Evolutionary conservation across 2,888 invertebrate species (phyloP), one percentile per base, ranked within the genome.

Genomic region (Pseudoips prasinana): DNA sequence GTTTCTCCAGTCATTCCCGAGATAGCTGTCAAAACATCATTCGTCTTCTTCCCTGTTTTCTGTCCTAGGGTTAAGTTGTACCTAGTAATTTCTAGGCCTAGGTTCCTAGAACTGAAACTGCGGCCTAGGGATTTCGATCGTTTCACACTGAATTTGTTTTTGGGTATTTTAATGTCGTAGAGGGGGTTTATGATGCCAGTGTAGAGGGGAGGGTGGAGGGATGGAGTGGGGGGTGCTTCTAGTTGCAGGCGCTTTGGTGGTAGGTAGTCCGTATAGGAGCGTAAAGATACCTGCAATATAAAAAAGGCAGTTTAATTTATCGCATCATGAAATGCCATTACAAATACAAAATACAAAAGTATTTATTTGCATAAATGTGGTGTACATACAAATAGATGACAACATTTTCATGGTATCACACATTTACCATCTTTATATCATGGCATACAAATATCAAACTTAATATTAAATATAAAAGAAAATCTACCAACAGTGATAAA

Each of bases 171-270:
- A 3, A 79, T 70, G 42, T 86, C 84, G 61, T 85, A 83, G 8
- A 84, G 62, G 0, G 88, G 87, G 52, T 85, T 88, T 20, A 86
- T 78, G 7, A 88, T 76, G 1, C 88, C 88, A 0, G 85, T 86
- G 50, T 72, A 85, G 10, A 57, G 7, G 64, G 39, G 4, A 66
- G 51, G 1, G 54, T 47, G 10, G 63, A 37, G 11, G 42, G 10
- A 64, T 55, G 2, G 45, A 41, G 25, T 56, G 49, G 1, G 47
- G 1, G 46, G 31, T 0, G 50, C 34, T 10, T 54, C 61, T 6
- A 52, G 47, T 10, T 56, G 43, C 1, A 63, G 22, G 2, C 77
- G 65, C 19, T 57, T 66, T 8, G 78, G 73, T 1, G 81, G 76
- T 7, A 63, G 43, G 45, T 75, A 77, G 61, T 81, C 82, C 0